Evolutionary conservation across 1,140 invertebrate genomes (phyloP).

Genomic region (Hylaeus anthracinus): DNA sequence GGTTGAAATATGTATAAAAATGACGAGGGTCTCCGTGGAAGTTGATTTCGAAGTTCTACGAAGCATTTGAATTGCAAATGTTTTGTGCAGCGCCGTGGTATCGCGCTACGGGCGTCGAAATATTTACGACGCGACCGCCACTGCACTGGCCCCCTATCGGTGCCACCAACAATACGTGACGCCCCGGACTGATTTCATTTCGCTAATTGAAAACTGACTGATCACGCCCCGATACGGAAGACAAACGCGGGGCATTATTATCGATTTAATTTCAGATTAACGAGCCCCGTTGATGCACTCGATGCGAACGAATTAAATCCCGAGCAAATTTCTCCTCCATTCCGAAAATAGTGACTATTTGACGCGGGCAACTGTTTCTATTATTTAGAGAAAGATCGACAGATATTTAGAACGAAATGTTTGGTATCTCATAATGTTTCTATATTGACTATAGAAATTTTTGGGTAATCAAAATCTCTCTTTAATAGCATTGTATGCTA

Average conservation of each 20-base stretch:
- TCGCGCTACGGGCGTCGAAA: conserved; percentile 10
- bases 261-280: conserved; percentile 23
- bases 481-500: too few species aligned
- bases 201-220: conserved; percentile 43
- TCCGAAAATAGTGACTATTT: neutral
- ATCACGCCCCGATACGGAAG: neutral
- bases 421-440: too few species aligned
- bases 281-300: neutral
- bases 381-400: too few species aligned
- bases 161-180: neutral
- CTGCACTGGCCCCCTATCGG: neutral
- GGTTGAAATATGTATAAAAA: conserved; percentile 26
- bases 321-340: neutral
- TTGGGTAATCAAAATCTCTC: too few species aligned
- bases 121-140: conserved; percentile 25
- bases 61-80: conserved; percentile 39
- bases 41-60: conserved; percentile 14
- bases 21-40: neutral
- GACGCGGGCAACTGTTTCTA: too few species aligned
- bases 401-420: too few species aligned
- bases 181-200: conserved; percentile 22
- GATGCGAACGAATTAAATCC: neutral
- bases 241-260: conserved; percentile 18
- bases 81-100: conserved; percentile 11
- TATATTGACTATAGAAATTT: too few species aligned